Percentiles rank a stretch among this genome's conserved stretches.
These are phyloP conservation scores for Hippocampus guttulatus DNA, from an alignment of 2,113 vertebrate genomes.

Conservation along the genomic window DNA sequence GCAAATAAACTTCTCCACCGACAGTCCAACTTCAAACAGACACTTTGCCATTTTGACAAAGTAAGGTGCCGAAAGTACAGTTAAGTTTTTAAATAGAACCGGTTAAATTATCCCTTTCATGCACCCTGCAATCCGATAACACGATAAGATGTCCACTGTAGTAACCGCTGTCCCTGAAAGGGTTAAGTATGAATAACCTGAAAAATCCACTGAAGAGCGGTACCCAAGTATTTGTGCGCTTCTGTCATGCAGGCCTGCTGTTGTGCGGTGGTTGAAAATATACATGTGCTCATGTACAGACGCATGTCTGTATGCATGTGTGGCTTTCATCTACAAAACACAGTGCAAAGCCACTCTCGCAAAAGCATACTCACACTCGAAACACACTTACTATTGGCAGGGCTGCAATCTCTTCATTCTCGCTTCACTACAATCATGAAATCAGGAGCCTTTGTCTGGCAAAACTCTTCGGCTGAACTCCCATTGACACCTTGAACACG, in stretches of 20 bases:
- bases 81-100: too few species aligned
- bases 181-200: too few species aligned
- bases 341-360: not conserved
- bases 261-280: not conserved
- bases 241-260: not conserved
- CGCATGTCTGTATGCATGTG: not conserved
- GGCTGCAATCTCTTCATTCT: slow-evolving; percentile 27
- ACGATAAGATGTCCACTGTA: too few species aligned
- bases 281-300: not conserved
- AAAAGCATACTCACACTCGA: too few species aligned
- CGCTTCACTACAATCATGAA: slow-evolving; percentile 35
- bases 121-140: too few species aligned
- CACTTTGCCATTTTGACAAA: too few species aligned
- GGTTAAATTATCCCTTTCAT: too few species aligned
- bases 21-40: not conserved
- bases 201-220: too few species aligned
- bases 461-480: slow-evolving; percentile 21
- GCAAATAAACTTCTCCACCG: not conserved
- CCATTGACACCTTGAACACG: slow-evolving; percentile 16
- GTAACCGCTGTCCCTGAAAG: too few species aligned
- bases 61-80: too few species aligned
- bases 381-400: not conserved
- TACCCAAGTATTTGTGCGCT: not conserved
- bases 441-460: slow-evolving; percentile 4
- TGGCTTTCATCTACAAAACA: not conserved